Conservation (phyloP, 1,140 invertebrate genomes). For the Chionoecetes opilio region DNA sequence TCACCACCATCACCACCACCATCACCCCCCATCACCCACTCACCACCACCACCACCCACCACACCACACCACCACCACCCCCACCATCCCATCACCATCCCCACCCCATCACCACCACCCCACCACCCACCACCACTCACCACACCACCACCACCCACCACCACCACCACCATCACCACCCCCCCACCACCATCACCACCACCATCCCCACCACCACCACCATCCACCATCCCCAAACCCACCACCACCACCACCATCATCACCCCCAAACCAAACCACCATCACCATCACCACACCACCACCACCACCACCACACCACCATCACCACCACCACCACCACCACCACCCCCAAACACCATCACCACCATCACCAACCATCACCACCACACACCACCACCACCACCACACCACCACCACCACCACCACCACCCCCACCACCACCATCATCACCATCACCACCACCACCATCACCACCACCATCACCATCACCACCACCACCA, state of each 20-base stretch:
- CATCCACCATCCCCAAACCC: not conserved
- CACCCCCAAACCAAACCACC: conserved; percentile 14
- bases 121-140: not conserved
- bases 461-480: not conserved
- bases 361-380: not conserved
- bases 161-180: not conserved
- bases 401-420: not conserved
- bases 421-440: not conserved
- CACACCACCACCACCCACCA: conserved; percentile 10
- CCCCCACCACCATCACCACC: not conserved
- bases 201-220: not conserved
- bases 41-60: not conserved
- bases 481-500: conserved; percentile 22
- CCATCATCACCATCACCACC: not conserved
- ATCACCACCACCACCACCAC: not conserved
- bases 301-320: not conserved
- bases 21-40: too few relatives aligned
- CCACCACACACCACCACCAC: conserved; percentile 11
- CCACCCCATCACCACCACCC: not conserved
- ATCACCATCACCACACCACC: not conserved
- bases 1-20: conserved; percentile 14
- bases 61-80: not conserved
- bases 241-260: not conserved
- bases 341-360: not conserved
- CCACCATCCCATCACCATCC: not conserved